Evolutionary conservation across 2,888 invertebrate species (phyloP), one percentile per base, ranked within the genome.

Genomic region (Volucella bombylans): DNA sequence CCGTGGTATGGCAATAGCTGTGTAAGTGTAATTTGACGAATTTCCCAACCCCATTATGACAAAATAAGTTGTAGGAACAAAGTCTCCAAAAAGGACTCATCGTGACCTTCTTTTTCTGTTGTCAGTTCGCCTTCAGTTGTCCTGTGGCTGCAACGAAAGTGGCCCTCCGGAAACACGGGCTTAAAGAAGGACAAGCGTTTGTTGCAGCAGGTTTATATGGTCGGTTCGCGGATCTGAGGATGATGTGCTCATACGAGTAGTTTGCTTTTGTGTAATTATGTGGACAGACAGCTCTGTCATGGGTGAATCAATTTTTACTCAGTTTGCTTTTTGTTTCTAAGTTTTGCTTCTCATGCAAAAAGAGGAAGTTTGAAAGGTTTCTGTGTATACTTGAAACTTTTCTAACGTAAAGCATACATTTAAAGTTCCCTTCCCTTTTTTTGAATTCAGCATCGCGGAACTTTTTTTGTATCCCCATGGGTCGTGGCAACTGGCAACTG

Each of bases 1-100:
- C 6, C 31, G 31, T 6, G 31, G 31, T 31, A 31, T 31, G 31
- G 31, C 31, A 31, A 31, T 6, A 47, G 18, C 64, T 23, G 52
- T 45, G 76, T 65, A 49, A 57, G 73, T 78, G 73, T 76, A 83
- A 83, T 83, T 80, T 83, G 83, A 83, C 80, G 71, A 80, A 74
- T 74, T 74, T 65, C 47, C 65, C 57, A 47, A 31, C 31, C 67
- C 47, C 41, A 39, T 80, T 52, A 74, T 69, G 69, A 73, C 65
- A 83, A 83, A 79, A 79, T 74, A 80, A 80, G 69, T 65, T 69
- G 69, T 69, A 69, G 67, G 74, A 67, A 61, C 74, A 64, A 49
- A 79, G 71, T 76, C 83, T 68, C 59, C 80, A 80, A 83, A 83
- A 65, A 65, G 74, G 74, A 71, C 80, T 80, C 65, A 71, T 74